Evolutionary conservation across 2,797 vertebrate genomes (phyloP), one percentile per base, ranked within the genome.

Genomic region (Neostethus bicornis): DNA sequence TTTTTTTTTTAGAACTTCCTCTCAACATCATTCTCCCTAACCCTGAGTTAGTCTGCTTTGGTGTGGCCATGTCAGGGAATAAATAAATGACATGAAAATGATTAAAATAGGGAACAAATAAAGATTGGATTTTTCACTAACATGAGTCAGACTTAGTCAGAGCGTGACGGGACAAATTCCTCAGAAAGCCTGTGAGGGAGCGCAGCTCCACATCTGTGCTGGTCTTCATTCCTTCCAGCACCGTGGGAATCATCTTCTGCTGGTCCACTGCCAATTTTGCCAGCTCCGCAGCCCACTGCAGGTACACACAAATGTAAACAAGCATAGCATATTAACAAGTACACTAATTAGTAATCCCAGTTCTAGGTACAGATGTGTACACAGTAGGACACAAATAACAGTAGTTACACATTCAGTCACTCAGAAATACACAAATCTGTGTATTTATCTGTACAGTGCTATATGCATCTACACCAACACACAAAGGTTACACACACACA

Each of bases 111-210:
- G 37, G n/a, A 37, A 16, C 6, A 37, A 20, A 7, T 20, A 31
- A n/a, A 10, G 10, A 37, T 14, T 3, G 39, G n/a, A 26, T 39
- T 39, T 11, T 21, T 35, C 8, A 92, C 94, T 92, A 53, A 99
- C 97, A 93, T 91, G 98, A 91, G 69, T 92, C 88, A 0, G 92
- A 91, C 87, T 97, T 98, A 71, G 98, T 91, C 26, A 42, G 85
- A 24, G 92, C 80, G 0, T 99, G 94, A 29, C 95, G 93, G 29
- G 95, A 94, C 60, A 99, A 88, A 84, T 97, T 99, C 38, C 96
- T 91, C 67, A 98, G 89, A 50, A 99, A 88, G 23, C 96, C 96
- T 0, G 94, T 97, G 52, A 98, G 78, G 0, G 96, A 94, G 45
- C 94, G 93, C 63, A 97, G 88, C 85, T 98, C 95, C 62, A 66